Base-by-base conservation (phyloP, 1,140 invertebrate genomes). In the Drosophila erecta region DNA sequence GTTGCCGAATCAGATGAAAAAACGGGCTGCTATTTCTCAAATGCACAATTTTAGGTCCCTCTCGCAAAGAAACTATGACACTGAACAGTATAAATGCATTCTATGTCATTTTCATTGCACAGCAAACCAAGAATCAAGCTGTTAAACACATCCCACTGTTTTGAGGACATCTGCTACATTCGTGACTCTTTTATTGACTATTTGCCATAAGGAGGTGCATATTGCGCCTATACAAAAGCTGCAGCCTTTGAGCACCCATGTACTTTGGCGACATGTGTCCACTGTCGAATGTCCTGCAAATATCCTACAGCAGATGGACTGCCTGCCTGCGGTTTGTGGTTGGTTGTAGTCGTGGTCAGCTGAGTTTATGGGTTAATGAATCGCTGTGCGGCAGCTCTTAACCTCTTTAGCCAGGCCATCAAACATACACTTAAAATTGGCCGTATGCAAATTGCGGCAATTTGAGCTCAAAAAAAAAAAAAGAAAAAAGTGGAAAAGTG, bases 281-380 rank as follows among this genome's bases (percentile, higher is more conserved):
- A 30, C 57, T 27, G 43, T 47, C 44, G 57, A 60, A 20, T 62
- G 46, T 20, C 55, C 38, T 43, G 33, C 22, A 33, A 24, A 17
- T 37, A 30, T 35, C 22, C 46, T 44, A 20, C 17, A 41, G 15
- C 50, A 27, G 43, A 70, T 70, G 67, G 35, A 70, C 67, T 57
- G 37, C 11, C 30, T 30, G 30, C 30, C 30, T 70, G 66, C 33
- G 64, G 49, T 66, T 33, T 70, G 66, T 33, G 65, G 65, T 53
- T 27, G 47, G 41, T 20, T 49, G 33, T 47, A 61, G 33, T 38
- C 58, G 59, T 46, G 61, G 66, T 69, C 66, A 55, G 66, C 7
- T 56, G 64, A 35, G 43, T 38, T 69, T 43, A 70, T 69, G 62
- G 66, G 62, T 67, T 67, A 67, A 70, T 70, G 61, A 67, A 67